Evolutionary conservation across 2,113 vertebrate genomes (phyloP), one percentile per base, ranked within the genome.

Genomic region (Campylomormyrus tamandua): DNA sequence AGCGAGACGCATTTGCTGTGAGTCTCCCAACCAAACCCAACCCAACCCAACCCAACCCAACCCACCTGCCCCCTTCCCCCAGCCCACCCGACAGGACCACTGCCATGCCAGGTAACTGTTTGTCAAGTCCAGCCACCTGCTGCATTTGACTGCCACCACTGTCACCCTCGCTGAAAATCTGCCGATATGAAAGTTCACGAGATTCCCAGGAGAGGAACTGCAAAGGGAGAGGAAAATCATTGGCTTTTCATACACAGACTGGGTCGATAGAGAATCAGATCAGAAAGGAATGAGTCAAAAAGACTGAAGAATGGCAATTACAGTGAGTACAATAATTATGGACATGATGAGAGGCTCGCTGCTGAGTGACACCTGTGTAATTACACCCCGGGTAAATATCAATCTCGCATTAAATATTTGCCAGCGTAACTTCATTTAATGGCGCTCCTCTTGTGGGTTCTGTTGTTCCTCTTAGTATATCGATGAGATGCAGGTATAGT

Each of bases 301-400:
- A 89, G 88, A 92, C 87, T 89, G 66, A 89, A 87, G 90, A 88
- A 53, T 1, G 80, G 62, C 90, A 70, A 92, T 35, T 45, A 91
- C 92, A 89, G 92, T 83, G 87, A 92, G 58, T 56, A 85, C 24
- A 83, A 91, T 92, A 89, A 93, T 94, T 93, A 94, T 93, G 93
- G 91, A 93, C 92, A 92, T 90, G 62, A 24, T 49, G 87, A 84
- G 53, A 90, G 90, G 91, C 91, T 92, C 86, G 87, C 87, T 90
- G 74, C n/a, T 13, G 88, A 77, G 48, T 31, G 83, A 89, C 89
- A 83, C 21, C 80, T 58, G 17, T 85, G 91, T 90, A 90, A 90
- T 91, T 91, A 77, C 49, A 62, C 62, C 83, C 83, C 66, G 90
- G 88, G 49, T 85, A 49, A 70, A 91, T 92, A 87, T 90, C 90